Evolutionary conservation across 2,113 vertebrate genomes (phyloP), one percentile per base, ranked within the genome.

Genomic region (Pteruthius melanotis): DNA sequence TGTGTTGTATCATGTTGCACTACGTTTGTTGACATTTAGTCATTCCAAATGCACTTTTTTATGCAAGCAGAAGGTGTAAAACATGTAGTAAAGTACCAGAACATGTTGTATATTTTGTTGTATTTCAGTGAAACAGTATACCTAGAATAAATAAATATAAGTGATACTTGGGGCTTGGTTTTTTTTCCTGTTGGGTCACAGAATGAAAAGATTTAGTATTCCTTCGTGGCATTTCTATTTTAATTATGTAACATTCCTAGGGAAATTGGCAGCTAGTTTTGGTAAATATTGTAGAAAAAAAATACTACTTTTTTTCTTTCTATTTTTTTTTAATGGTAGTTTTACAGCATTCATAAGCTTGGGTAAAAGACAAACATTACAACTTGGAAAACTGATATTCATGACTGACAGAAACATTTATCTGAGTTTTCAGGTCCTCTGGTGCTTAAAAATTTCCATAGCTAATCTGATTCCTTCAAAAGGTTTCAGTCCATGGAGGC

Each of bases 171-270:
- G 16, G 50, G 20, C 47, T 75, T 68, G 11, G 0, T 22, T 35
- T 53, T 76, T 61, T 53, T 22, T 7, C 5, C 16, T 59, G 6
- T 53, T 64, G 26, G 10, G 17, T 22, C 10, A 10, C 13, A 10
- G 15, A 49, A 40, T 92, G 79, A 82, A 83, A 94, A 88, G 28
- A 45, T 83, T 50, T 35, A 54, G 22, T 88, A 65, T 66, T 90
- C 18, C 12, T 76, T 90, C 23, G 30, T 53, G n/a, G 6, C 26
- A 27, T 72, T 94, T 85, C 31, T 85, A 11, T 76, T 96, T 79
- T 59, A 79, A 53, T 76, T 14, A 15, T 28, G 26, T 45, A 82
- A 52, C 3, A 4, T 60, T 71, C 37, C 76, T 76, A 57, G n/a
- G 71, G 39, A 76, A 76, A 78, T 42, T n/a, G 24, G 35, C 54